Percentiles rank a stretch among this genome's conserved stretches.
Conservation (phyloP, 2,797 vertebrate genomes). For the Nasua narica region DNA sequence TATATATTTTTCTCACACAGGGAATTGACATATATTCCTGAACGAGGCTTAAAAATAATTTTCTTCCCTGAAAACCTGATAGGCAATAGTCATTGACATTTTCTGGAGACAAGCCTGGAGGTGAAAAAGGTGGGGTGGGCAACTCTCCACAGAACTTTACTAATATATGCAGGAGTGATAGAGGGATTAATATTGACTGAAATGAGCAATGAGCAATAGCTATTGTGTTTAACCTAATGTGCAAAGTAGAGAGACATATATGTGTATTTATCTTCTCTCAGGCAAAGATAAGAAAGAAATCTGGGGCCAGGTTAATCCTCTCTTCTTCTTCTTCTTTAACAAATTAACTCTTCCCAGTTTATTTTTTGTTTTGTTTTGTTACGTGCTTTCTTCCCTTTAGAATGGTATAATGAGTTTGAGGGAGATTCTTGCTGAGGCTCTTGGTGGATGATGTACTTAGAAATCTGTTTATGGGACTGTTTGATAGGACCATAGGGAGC, state of each 20-base stretch:
- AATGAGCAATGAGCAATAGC: neutral
- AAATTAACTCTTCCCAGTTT: neutral
- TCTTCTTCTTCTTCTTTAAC: neutral
- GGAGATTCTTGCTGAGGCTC: neutral
- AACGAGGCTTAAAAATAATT: neutral
- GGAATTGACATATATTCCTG: neutral
- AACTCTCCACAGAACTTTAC: neutral
- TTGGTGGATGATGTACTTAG: neutral
- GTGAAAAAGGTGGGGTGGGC: neutral
- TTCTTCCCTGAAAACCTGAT: conserved; percentile 15
- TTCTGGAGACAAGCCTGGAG: neutral
- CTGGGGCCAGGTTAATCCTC: neutral
- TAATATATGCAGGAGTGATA: neutral
- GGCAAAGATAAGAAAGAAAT: neutral
- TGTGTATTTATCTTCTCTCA: neutral
- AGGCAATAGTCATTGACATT: neutral
- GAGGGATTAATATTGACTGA: neutral
- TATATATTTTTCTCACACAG: neutral
- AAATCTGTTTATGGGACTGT: neutral
- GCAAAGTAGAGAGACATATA: neutral
- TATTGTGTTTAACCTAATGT: neutral
- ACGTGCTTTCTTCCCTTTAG: neutral
- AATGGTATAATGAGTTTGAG: neutral
- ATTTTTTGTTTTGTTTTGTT: neutral
- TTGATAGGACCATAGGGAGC: neutral